Evolutionary conservation across 1,140 invertebrate species (phyloP), one percentile per base, ranked within the genome.

Genomic region (Geopemphigus sp.): DNA sequence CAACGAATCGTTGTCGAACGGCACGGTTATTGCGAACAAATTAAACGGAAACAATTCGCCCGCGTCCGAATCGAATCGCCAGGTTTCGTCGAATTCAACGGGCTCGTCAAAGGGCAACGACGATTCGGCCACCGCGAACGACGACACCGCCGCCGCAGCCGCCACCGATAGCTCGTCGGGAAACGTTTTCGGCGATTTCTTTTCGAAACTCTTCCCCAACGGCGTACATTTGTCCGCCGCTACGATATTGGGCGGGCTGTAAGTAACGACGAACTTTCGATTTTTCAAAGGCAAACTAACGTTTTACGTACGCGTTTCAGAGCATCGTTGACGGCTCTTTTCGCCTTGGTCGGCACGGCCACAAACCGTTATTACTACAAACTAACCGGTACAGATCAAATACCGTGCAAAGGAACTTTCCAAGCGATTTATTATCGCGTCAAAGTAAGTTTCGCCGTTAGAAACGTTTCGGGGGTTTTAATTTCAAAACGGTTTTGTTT

Each of bases 281-380:
- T n/a, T n/a, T n/a, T n/a, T n/a, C n/a, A n/a, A n/a, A n/a, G n/a
- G n/a, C n/a, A n/a, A n/a, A n/a, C n/a, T n/a, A 39, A 32, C 4
- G 15, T 22, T 47, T 45, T 22, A 29, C 39, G 12, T 68, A 0
- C 24, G 3, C 50, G 6, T 72, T 72, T 54, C 17, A 72, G 68
- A 54, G 24, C 5, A 5, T 29, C 10, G 8, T 72, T 72, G 26
- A 12, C 10, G 15, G 1, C 1, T 5, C 17, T n/a, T 29, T n/a
- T 4, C 22, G 68, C 14, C 14, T 2, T 72, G 11, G 10, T 29
- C 19, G 68, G 68, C 8, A 72, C 68, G 29, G 68, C 50, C 29
- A 14, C 54, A 29, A 72, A 72, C 26, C 68, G 50, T 54, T 72
- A 29, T 72, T 72, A 72, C n/a, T 54, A 72, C 24, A 72, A 72